These are phyloP conservation scores for Pygathrix nemaeus DNA, from an alignment of 2,113 vertebrate genomes.

Conservation along the genomic window DNA sequence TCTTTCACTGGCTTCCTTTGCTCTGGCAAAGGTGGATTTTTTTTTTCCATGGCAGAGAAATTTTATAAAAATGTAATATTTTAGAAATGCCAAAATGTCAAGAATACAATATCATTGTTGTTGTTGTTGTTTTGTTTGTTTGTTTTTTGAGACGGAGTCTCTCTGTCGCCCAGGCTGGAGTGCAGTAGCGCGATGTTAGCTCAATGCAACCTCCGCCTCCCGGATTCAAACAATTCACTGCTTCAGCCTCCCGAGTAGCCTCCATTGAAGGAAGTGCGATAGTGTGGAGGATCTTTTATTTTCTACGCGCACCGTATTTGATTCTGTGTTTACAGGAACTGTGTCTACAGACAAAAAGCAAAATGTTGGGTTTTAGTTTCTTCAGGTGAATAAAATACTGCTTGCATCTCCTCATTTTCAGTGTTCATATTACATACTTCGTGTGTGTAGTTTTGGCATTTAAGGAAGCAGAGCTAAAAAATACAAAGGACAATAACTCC, in stretches of 20 bases:
- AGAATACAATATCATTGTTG: not conserved
- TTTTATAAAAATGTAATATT: not conserved
- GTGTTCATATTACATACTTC: not conserved
- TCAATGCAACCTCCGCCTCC: too few relatives aligned
- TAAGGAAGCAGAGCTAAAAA: not conserved
- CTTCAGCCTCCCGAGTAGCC: too few relatives aligned
- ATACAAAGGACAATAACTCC: not conserved
- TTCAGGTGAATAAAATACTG: not conserved
- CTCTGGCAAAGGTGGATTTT: not conserved
- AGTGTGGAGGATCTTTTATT: slow-evolving; percentile 17
- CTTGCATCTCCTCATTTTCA: not conserved
- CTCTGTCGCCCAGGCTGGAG: not conserved
- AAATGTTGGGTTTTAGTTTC: not conserved
- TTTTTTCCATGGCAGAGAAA: not conserved
- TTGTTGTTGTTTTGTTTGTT: not conserved
- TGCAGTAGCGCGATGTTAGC: too few relatives aligned
- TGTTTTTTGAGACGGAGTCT: not conserved
- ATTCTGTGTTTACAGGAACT: not conserved
- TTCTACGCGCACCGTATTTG: not conserved
- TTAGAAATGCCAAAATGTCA: not conserved
- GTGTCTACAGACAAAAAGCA: not conserved
- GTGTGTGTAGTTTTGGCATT: not conserved
- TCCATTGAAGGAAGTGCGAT: not conserved
- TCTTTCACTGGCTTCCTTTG: slow-evolving; percentile 36
- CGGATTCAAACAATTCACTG: too few relatives aligned